Conservation (phyloP, 2,888 invertebrate species). For the Scrobipalpa costella region DNA sequence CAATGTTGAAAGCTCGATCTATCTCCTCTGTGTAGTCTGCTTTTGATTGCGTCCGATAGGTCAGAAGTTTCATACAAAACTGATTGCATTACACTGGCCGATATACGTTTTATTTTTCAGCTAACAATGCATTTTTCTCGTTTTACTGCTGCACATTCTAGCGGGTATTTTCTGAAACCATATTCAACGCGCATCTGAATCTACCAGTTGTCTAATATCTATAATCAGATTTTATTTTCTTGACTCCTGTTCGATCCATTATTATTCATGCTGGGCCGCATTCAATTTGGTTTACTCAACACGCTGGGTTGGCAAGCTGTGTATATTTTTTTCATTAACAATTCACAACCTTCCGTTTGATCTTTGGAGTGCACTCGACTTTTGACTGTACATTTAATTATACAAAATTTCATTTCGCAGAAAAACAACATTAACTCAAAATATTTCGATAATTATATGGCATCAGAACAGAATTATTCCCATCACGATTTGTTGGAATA, state of each 20-base stretch:
- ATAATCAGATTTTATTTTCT: no score
- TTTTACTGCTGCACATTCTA: background rate
- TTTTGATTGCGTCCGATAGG: background rate
- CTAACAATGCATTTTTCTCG: background rate
- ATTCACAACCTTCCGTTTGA: background rate
- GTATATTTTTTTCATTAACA: no score
- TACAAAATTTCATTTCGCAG: background rate
- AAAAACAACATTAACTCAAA: background rate
- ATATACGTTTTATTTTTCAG: background rate
- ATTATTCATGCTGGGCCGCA: no score
- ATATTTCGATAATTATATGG: background rate
- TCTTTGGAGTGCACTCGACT: background rate
- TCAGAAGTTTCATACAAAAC: background rate
- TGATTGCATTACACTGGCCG: background rate
- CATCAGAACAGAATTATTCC: conserved; percentile 7
- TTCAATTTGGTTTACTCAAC: no score
- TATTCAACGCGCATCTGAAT: background rate
- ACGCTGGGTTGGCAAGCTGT: no score
- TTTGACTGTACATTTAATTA: no score
- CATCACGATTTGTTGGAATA: background rate
- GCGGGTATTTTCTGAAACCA: background rate
- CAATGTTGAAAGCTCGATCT: no score
- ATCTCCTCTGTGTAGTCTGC: background rate
- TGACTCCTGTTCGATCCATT: no score
- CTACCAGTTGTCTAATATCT: no score